Evolutionary conservation across 2,888 invertebrate species (phyloP).

Genomic region (Desoria tigrina): DNA sequence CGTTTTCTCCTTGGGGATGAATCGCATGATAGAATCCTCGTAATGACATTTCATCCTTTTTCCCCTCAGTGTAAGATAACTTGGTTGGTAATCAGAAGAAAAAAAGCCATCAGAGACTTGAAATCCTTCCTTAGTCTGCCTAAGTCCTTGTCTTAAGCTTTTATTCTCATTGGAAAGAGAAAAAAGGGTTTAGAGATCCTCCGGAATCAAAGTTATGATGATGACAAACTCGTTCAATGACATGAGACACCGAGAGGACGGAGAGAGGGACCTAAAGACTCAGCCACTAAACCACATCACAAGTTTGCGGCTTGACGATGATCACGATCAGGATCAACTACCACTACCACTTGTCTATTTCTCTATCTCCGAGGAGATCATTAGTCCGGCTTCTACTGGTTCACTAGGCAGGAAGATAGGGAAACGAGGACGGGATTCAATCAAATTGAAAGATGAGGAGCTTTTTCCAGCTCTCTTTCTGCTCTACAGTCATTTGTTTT

Average conservation of each 20-base stretch:
- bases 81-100: constrained; percentile 49
- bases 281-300: constrained; percentile 8
- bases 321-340: constrained; percentile 7
- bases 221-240: constrained; percentile 14
- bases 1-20: constrained; percentile 48
- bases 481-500: no score
- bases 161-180: constrained; percentile 9
- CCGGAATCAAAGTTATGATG: constrained; percentile 22
- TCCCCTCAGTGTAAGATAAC: constrained; percentile 41
- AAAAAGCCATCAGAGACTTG: constrained; percentile 38
- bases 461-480: background rate
- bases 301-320: constrained; percentile 10
- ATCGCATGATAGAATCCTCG: constrained; percentile 52
- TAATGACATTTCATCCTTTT: constrained; percentile 52
- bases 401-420: background rate
- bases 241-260: no score
- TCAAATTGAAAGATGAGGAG: constrained; percentile 2
- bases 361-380: background rate
- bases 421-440: background rate
- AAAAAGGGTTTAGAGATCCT: background rate
- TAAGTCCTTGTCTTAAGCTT: constrained; percentile 20
- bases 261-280: background rate
- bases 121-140: constrained; percentile 23
- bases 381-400: background rate
- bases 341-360: background rate